Evolutionary conservation across 2,113 vertebrate genomes (phyloP).

Genomic region (Callorhinus ursinus): DNA sequence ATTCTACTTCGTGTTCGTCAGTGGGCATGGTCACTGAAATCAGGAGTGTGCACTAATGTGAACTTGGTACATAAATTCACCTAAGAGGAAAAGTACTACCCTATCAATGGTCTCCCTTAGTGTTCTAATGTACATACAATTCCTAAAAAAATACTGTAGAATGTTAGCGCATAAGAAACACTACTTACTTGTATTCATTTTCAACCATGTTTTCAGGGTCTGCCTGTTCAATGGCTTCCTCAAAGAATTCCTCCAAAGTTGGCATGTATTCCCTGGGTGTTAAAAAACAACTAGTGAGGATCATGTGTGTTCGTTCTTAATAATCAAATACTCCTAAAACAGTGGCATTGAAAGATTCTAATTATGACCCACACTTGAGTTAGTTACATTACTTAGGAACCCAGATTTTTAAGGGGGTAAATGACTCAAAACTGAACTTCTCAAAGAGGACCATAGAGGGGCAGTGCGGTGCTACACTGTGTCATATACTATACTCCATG

Average conservation of each 20-base stretch:
- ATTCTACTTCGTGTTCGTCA: neutral
- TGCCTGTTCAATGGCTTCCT: conserved; percentile 98
- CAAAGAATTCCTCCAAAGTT: conserved; percentile 97
- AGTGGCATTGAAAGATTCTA: neutral
- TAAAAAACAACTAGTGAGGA: conserved; percentile 58
- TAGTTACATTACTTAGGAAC: neutral
- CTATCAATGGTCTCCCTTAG: neutral
- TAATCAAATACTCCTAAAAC: neutral
- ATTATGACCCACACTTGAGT: neutral
- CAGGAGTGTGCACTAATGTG: neutral
- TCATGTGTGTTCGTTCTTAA: neutral
- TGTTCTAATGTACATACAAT: neutral
- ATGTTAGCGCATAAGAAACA: neutral
- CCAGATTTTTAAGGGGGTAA: neutral
- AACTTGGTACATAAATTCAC: neutral
- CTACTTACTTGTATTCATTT: conserved; percentile 96
- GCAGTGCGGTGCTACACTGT: neutral
- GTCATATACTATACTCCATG: too few relatives aligned
- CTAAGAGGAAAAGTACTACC: neutral
- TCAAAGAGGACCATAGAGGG: neutral
- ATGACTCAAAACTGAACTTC: neutral
- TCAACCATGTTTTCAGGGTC: conserved; percentile 99
- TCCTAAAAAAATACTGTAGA: neutral
- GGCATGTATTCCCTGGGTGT: conserved; percentile 96
- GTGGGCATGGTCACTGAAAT: neutral